A percentile compares a stretch with the other conserved stretches of the same genome.
phyloP scores from a whole-genome alignment of 1,140 invertebrate genomes.

The Drosophila carrolli region DNA sequence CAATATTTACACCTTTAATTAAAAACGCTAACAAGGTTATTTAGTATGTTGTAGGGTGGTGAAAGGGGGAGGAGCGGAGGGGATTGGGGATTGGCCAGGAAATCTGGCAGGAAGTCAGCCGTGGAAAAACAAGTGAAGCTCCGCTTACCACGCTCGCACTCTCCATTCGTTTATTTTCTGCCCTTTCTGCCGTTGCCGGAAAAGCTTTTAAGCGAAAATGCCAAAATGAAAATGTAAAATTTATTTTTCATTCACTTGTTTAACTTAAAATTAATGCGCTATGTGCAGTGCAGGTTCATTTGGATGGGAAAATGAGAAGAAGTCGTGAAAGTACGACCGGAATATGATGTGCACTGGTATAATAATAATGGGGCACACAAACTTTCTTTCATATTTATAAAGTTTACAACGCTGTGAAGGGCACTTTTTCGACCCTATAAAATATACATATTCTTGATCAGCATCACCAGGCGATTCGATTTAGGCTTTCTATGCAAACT shows the following conservation, averaged over 20 bases:
- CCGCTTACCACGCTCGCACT: constrained; percentile 11
- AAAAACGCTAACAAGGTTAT: constrained; percentile 84
- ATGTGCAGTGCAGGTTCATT: background rate
- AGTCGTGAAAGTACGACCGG: background rate
- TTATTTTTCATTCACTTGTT: constrained; percentile 35
- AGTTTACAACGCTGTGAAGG: too few relatives aligned
- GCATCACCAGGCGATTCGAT: too few relatives aligned
- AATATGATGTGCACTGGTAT: background rate
- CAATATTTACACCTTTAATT: constrained; percentile 84
- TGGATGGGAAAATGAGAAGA: background rate
- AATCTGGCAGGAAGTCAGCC: constrained; percentile 70
- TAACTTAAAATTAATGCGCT: constrained; percentile 35
- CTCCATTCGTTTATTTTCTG: constrained; percentile 23
- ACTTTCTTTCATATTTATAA: background rate
- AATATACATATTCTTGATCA: background rate
- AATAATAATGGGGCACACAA: background rate
- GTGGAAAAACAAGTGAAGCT: constrained; percentile 39
- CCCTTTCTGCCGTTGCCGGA: constrained; percentile 16
- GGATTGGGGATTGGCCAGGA: constrained; percentile 25
- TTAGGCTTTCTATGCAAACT: too few relatives aligned
- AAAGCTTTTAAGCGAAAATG: constrained; percentile 77
- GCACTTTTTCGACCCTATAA: too few relatives aligned
- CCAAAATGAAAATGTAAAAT: constrained; percentile 73
- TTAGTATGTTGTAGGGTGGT: constrained; percentile 53
- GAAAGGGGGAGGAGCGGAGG: background rate